Conservation (phyloP, 2,888 invertebrate genomes). For the Acanthopleura granulata region DNA sequence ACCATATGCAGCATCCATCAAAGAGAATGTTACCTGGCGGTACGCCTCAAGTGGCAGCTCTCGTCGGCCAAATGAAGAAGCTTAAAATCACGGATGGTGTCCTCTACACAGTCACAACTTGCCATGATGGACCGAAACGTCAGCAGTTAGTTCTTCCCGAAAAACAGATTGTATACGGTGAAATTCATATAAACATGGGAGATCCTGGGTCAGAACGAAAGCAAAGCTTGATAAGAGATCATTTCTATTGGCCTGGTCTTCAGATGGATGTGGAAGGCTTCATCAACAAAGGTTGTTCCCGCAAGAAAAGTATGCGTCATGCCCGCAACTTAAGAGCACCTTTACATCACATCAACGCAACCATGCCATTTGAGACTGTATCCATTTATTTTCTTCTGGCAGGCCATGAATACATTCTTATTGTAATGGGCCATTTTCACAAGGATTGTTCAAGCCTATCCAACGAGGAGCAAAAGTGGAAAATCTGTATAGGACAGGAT, state of each 20-base stretch:
- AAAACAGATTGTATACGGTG: background rate
- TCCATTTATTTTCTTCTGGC: background rate
- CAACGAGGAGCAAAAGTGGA: slow-evolving; percentile 11
- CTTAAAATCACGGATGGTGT: background rate
- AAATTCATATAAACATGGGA: background rate
- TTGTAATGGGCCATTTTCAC: slow-evolving; percentile 14
- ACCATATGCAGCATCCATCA: background rate
- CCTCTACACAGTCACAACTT: background rate
- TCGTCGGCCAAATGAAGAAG: background rate
- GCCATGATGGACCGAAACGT: background rate
- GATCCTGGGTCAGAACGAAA: background rate
- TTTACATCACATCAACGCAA: background rate
- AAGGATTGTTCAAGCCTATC: slow-evolving; percentile 4
- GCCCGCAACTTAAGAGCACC: background rate
- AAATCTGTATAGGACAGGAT: background rate
- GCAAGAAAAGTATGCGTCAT: background rate
- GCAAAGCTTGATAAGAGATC: background rate
- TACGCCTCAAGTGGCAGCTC: background rate
- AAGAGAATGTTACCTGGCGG: background rate
- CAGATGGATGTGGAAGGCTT: background rate
- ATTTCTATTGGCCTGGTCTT: slow-evolving; percentile 12
- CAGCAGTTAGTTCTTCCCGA: background rate
- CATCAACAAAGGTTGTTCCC: background rate
- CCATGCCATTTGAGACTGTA: slow-evolving; percentile 11
- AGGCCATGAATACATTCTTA: slow-evolving; percentile 8